Percentiles rank a stretch among this genome's conserved stretches.
phyloP scores from a whole-genome alignment of 2,888 invertebrate genomes.

The Lithophane socia region DNA sequence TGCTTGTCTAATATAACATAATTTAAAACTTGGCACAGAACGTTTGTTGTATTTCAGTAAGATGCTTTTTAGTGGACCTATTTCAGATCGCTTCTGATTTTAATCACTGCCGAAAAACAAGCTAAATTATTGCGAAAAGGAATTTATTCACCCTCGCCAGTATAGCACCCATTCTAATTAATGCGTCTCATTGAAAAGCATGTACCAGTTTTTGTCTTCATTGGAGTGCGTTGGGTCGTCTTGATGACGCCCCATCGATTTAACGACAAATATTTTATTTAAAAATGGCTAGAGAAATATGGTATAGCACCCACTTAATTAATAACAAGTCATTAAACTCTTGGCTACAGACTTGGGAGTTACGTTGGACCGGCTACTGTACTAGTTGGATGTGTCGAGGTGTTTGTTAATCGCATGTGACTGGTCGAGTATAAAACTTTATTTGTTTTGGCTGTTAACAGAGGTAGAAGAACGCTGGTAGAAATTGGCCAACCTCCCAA shows the following conservation, averaged over 20 bases:
- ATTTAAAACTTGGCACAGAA: constrained; percentile 53
- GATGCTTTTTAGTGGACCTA: constrained; percentile 20
- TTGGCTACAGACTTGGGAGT: constrained; percentile 47
- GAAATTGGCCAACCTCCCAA: constrained; percentile 79
- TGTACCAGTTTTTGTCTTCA: constrained; percentile 19
- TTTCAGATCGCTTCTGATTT: constrained; percentile 31
- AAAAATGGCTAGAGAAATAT: constrained; percentile 12
- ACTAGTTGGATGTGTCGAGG: constrained; percentile 55
- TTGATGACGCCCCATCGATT: constrained; percentile 16
- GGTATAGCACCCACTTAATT: constrained; percentile 37
- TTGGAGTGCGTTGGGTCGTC: background rate
- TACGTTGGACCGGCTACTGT: constrained; percentile 24
- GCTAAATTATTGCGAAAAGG: constrained; percentile 1
- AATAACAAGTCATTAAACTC: constrained; percentile 54
- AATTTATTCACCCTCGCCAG: constrained; percentile 31
- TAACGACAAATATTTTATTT: constrained; percentile 12
- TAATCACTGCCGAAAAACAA: constrained; percentile 21
- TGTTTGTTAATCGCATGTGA: constrained; percentile 58
- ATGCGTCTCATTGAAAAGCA: constrained; percentile 23
- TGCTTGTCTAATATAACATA: constrained; percentile 34
- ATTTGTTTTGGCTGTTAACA: constrained; percentile 81
- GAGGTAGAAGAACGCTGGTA: constrained; percentile 68
- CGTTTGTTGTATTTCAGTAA: constrained; percentile 35
- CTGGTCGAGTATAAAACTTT: constrained; percentile 67
- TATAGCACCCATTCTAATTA: constrained; percentile 15